Evolutionary conservation across 2,888 invertebrate genomes (phyloP).

Genomic region (Abscondita cerata): DNA sequence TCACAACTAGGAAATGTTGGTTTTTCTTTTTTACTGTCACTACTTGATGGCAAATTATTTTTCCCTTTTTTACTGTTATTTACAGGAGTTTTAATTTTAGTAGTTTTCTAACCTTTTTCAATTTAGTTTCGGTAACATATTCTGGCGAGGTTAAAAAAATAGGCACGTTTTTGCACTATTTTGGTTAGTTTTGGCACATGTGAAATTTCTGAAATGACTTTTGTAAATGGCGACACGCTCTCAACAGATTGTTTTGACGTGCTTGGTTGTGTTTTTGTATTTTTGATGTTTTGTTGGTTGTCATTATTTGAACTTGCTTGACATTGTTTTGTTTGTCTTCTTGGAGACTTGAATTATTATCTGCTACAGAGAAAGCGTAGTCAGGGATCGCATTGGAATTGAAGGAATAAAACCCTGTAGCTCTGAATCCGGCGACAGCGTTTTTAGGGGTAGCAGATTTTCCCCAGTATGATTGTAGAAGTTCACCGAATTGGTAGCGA

Average conservation of each 20-base stretch:
- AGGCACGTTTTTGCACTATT: no score
- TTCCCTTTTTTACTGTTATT: no score
- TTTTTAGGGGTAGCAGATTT: not conserved
- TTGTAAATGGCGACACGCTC: not conserved
- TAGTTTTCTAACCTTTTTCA: no score
- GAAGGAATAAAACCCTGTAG: not conserved
- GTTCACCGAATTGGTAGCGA: not conserved
- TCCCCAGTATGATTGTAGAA: not conserved
- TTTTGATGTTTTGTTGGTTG: not conserved
- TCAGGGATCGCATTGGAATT: constrained; percentile 1
- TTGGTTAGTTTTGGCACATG: not conserved
- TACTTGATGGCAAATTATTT: no score
- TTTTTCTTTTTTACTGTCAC: no score
- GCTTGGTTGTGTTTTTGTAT: not conserved
- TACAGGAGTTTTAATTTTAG: no score
- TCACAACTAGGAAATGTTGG: no score
- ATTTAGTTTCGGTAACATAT: no score
- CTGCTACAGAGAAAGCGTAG: not conserved
- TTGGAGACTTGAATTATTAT: not conserved
- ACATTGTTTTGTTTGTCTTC: not conserved
- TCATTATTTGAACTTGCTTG: not conserved
- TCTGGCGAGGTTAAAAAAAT: no score
- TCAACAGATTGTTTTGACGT: not conserved
- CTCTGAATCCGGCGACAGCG: not conserved
- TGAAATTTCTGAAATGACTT: not conserved